Evolutionary conservation across 1,140 invertebrate species (phyloP).

Genomic region (Andricus grossulariae): DNA sequence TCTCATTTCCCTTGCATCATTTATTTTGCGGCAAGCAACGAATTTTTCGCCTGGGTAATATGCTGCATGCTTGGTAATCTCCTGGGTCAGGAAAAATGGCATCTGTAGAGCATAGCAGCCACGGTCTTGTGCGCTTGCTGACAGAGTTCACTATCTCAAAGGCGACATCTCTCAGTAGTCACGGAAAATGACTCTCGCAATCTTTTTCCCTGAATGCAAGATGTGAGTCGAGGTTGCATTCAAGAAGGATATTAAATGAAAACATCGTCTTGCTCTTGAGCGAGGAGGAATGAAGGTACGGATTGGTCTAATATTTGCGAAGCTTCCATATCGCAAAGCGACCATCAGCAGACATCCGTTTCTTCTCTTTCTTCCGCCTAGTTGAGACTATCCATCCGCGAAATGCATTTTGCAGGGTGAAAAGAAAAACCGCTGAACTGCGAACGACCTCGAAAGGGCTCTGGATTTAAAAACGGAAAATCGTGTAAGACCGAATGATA

Average conservation of each 20-base stretch:
- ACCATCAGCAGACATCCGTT: slow-evolving; percentile 57
- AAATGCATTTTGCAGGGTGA: slow-evolving; percentile 11
- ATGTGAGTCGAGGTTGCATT: slow-evolving; percentile 60
- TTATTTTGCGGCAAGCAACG: background rate
- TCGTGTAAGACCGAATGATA: slow-evolving; percentile 38
- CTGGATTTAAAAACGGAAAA: slow-evolving; percentile 36
- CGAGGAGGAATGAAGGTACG: slow-evolving; percentile 44
- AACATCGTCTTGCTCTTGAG: slow-evolving; percentile 64
- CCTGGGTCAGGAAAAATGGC: slow-evolving; percentile 20
- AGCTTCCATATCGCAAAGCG: slow-evolving; percentile 70
- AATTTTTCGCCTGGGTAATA: slow-evolving; percentile 25
- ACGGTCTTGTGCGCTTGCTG: background rate
- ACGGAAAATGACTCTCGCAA: slow-evolving; percentile 73
- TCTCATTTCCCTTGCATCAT: slow-evolving; percentile 6
- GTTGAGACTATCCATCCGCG: slow-evolving; percentile 17
- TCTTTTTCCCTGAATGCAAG: slow-evolving; percentile 70
- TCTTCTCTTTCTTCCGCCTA: background rate
- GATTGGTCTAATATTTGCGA: slow-evolving; percentile 70
- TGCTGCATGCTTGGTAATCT: slow-evolving; percentile 22
- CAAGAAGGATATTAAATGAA: slow-evolving; percentile 72
- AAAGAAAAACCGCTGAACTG: slow-evolving; percentile 28
- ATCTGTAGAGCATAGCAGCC: background rate
- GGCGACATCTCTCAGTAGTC: slow-evolving; percentile 71
- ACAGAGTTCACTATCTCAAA: slow-evolving; percentile 65
- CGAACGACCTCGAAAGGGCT: slow-evolving; percentile 35